These are phyloP conservation scores for Synanthedon tipuliformis DNA, from an alignment of 2,888 invertebrate species.

Conservation along the genomic window DNA sequence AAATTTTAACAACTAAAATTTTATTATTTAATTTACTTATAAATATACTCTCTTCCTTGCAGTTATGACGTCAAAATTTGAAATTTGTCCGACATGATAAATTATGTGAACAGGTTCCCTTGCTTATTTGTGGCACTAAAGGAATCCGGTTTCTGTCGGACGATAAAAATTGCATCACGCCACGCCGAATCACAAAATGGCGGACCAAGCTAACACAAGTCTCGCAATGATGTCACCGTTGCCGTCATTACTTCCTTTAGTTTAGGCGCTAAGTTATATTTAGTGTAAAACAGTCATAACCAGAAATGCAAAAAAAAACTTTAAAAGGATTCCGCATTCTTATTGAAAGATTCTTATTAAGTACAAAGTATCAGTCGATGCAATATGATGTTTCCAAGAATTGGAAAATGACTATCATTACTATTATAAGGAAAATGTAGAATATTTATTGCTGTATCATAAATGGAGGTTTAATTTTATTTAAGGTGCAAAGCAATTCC, in stretches of 20 bases:
- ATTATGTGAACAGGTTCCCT: background rate
- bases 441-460: no score
- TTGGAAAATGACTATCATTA: no score
- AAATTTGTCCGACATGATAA: background rate
- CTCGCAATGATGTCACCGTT: slow-evolving; percentile 26
- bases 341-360: no score
- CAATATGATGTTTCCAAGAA: no score
- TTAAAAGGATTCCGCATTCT: no score
- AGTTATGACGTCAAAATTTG: background rate
- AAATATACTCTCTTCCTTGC: background rate
- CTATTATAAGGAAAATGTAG: no score
- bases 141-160: slow-evolving; percentile 6
- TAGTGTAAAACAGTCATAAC: slow-evolving; percentile 10
- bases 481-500: no score
- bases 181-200: slow-evolving; percentile 11
- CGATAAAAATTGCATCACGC: slow-evolving; percentile 12
- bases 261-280: slow-evolving; percentile 1
- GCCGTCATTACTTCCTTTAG: slow-evolving; percentile 7
- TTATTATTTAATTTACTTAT: no score
- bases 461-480: no score
- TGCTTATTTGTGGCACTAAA: slow-evolving; percentile 2
- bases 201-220: slow-evolving; percentile 6
- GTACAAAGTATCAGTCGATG: no score
- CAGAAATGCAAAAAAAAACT: slow-evolving; percentile 22
- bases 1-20: no score